phyloP scores from a whole-genome alignment of 2,888 invertebrate species.

The Chalcosyrphus nemorum region DNA sequence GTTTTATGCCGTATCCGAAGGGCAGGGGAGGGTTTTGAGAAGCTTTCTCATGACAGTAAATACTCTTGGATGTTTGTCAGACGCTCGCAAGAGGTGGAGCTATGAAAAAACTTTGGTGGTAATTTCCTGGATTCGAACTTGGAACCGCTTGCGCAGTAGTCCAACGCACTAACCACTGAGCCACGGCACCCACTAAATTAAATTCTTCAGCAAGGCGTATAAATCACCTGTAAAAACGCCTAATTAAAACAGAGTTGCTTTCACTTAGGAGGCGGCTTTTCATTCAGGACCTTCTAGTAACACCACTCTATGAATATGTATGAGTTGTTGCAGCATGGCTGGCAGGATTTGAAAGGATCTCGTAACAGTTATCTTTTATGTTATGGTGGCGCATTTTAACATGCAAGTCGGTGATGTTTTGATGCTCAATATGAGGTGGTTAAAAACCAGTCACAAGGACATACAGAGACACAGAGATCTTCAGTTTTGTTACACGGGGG shows the following conservation, averaged over 20 bases:
- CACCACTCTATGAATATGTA: constrained; percentile 58
- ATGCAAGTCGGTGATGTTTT: constrained; percentile 34
- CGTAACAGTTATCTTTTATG: constrained; percentile 27
- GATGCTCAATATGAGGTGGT: constrained; percentile 24
- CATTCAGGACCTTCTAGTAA: constrained; percentile 2
- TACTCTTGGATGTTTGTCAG: too few relatives aligned
- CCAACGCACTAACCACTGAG: too few relatives aligned
- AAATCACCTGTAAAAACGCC: constrained; percentile 69
- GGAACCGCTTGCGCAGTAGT: too few relatives aligned
- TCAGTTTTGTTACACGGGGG: neutral
- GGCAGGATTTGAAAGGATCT: constrained; percentile 28
- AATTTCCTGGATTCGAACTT: too few relatives aligned
- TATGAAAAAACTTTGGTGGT: too few relatives aligned
- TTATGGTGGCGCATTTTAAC: constrained; percentile 29
- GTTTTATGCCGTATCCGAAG: too few relatives aligned
- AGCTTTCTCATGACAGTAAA: too few relatives aligned
- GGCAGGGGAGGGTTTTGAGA: too few relatives aligned
- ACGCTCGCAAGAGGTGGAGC: too few relatives aligned
- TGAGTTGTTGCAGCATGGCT: constrained; percentile 50
- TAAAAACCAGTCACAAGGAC: neutral
- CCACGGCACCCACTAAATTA: too few relatives aligned
- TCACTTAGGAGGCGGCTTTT: constrained; percentile 45
- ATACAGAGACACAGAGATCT: neutral
- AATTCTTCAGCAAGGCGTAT: constrained; percentile 67
- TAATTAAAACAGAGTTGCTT: constrained; percentile 63